Conservation (phyloP, 2,113 vertebrate genomes). For the Sakesphorus luctuosus region DNA sequence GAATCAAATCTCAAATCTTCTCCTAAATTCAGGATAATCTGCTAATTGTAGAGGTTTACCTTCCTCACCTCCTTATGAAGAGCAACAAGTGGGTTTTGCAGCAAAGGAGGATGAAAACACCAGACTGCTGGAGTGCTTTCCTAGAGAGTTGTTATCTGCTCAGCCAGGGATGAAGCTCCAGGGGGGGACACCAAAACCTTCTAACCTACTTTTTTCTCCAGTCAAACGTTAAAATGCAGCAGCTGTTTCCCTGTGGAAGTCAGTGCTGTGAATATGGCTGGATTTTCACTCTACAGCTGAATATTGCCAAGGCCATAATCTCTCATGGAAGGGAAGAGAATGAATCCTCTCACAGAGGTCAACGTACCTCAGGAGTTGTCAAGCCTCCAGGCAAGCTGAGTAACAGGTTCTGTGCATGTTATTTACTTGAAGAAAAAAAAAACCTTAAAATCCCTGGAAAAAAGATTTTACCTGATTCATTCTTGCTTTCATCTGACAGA, state of each 20-base stretch:
- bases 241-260: neutral
- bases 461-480: neutral
- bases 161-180: slow-evolving; percentile 35
- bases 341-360: neutral
- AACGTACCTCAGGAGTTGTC: neutral
- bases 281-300: neutral
- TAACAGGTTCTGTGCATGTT: neutral
- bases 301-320: neutral
- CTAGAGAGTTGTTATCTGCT: neutral
- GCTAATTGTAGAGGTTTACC: neutral
- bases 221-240: slow-evolving; percentile 25
- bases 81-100: neutral
- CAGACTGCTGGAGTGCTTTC: neutral
- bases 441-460: fast-evolving
- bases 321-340: neutral
- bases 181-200: slow-evolving; percentile 18
- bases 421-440: neutral
- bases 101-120: neutral
- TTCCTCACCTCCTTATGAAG: neutral
- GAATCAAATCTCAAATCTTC: neutral
- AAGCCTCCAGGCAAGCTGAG: neutral
- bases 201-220: slow-evolving; percentile 41
- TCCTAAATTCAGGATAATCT: neutral
- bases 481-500: neutral
- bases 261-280: neutral